These are phyloP conservation scores for Eristalinus aeneus DNA, from an alignment of 2,888 invertebrate genomes.

Conservation along the genomic window DNA sequence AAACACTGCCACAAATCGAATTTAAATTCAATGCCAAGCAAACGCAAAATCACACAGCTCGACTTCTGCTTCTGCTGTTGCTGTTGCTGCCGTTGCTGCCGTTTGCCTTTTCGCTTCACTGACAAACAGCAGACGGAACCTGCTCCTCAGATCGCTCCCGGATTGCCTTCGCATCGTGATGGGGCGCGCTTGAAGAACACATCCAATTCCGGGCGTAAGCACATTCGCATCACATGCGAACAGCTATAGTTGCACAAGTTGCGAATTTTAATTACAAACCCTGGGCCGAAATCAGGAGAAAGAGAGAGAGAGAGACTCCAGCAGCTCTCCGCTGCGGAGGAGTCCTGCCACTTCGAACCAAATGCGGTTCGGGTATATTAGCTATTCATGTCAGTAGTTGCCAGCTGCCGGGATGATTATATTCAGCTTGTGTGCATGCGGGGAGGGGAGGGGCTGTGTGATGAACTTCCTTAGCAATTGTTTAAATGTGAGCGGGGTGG, in stretches of 20 bases:
- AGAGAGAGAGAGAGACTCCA: neutral
- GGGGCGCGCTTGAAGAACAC: neutral
- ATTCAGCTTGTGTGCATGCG: neutral
- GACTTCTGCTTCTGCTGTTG: neutral
- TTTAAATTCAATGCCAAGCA: neutral
- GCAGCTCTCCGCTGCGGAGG: neutral
- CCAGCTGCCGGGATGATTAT: slow-evolving; percentile 25
- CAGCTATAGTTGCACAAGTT: slow-evolving; percentile 57
- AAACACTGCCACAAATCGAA: neutral
- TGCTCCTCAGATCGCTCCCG: neutral
- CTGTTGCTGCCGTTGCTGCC: neutral
- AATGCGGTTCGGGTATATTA: slow-evolving; percentile 59
- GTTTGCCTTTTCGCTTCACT: neutral
- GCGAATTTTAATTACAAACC: slow-evolving; percentile 67
- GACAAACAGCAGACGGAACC: neutral
- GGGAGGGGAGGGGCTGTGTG: neutral
- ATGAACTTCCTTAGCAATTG: slow-evolving; percentile 51
- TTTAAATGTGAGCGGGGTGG: slow-evolving; percentile 20
- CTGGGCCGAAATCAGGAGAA: slow-evolving; percentile 28
- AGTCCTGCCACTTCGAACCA: neutral
- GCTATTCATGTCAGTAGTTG: slow-evolving; percentile 52
- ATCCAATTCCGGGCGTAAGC: neutral
- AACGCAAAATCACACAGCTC: neutral
- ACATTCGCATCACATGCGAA: slow-evolving; percentile 54
- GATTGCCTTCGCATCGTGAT: neutral